Evolutionary conservation across 2,113 vertebrate genomes (phyloP).

Genomic region (Lampris megalopsis): DNA sequence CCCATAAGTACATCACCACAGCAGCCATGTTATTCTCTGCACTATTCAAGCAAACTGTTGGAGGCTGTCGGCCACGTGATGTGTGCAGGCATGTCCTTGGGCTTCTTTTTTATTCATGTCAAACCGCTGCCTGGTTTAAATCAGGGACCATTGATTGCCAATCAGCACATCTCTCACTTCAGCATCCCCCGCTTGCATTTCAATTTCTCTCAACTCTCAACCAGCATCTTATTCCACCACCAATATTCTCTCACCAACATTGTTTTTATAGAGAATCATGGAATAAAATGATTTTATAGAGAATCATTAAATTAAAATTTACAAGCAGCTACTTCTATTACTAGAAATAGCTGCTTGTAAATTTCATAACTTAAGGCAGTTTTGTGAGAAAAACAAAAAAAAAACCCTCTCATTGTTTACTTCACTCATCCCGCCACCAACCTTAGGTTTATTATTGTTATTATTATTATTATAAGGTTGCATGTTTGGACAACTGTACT

Average conservation of each 20-base stretch:
- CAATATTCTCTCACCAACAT: conserved; percentile 30
- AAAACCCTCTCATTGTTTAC: neutral
- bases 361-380: neutral
- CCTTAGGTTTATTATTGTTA: neutral
- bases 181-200: conserved; percentile 53
- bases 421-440: neutral
- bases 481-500: no score
- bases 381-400: conserved; percentile 1
- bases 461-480: no score
- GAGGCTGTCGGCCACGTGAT: conserved; percentile 34
- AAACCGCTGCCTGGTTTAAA: conserved; percentile 60
- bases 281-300: neutral
- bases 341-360: no score
- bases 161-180: conserved; percentile 70
- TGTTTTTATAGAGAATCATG: conserved; percentile 23
- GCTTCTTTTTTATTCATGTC: conserved; percentile 64
- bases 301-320: conserved; percentile 1
- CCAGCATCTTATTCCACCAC: conserved; percentile 40
- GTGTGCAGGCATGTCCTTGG: conserved; percentile 43
- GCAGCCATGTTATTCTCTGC: conserved; percentile 51
- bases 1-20: conserved; percentile 64
- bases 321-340: neutral
- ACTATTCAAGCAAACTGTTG: conserved; percentile 35
- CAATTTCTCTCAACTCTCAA: conserved; percentile 54
- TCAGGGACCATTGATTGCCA: conserved; percentile 74